These are phyloP conservation scores for Serilophus lunatus DNA, from an alignment of 2,113 vertebrate genomes.

Conservation along the genomic window DNA sequence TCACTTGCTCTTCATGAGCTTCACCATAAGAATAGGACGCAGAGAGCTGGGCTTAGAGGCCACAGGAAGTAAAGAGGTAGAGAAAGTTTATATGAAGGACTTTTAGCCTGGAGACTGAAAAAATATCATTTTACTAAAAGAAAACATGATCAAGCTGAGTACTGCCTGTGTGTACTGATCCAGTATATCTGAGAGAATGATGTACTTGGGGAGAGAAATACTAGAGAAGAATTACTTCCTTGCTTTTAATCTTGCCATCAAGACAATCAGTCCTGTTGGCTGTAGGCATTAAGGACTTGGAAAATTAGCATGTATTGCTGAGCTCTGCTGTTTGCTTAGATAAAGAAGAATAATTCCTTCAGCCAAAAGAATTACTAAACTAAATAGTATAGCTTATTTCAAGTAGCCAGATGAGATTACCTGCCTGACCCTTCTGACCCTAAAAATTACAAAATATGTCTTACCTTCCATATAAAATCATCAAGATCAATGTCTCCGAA, in stretches of 20 bases:
- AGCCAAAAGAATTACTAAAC: not conserved
- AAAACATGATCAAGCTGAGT: not conserved
- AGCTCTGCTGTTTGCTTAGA: not conserved
- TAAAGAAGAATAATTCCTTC: not conserved
- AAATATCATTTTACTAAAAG: not conserved
- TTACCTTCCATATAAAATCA: not conserved
- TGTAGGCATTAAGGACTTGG: not conserved
- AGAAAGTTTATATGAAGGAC: not conserved
- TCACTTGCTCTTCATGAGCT: not conserved
- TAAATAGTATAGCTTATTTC: not conserved
- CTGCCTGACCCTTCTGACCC: not conserved
- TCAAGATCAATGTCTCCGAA: not conserved
- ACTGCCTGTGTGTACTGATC: not conserved
- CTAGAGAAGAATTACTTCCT: not conserved
- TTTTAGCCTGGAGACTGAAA: not conserved
- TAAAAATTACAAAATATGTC: not conserved
- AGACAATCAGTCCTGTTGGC: not conserved
- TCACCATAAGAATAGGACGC: not conserved
- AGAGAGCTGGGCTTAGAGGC: not conserved
- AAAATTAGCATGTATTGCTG: not conserved
- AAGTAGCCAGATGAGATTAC: not conserved
- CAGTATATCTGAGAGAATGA: not conserved
- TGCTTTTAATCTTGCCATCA: not conserved
- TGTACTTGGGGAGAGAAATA: not conserved
- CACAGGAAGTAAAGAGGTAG: not conserved